These are phyloP conservation scores for Arrhopalites spinosus DNA, from an alignment of 2,888 invertebrate species.

Conservation along the genomic window DNA sequence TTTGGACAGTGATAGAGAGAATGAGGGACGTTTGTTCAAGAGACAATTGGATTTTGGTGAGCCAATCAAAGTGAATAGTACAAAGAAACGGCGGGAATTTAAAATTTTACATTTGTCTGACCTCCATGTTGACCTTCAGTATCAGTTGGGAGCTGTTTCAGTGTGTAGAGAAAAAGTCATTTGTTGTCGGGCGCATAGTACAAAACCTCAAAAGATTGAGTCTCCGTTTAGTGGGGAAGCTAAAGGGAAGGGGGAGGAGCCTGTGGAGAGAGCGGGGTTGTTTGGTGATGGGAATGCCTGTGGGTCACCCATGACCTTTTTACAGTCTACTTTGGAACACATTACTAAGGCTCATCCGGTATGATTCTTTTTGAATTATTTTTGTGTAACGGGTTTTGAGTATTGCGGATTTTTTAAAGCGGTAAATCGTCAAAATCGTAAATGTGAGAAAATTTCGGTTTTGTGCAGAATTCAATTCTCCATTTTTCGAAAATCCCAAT, in stretches of 20 bases:
- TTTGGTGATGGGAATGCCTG: slow-evolving; percentile 83
- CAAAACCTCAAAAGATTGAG: slow-evolving; percentile 5
- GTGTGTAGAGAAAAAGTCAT: slow-evolving; percentile 49
- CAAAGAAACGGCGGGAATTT: not conserved
- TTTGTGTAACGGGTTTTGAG: no score
- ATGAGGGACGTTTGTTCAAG: no score
- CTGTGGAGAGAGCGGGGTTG: slow-evolving; percentile 72
- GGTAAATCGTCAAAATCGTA: no score
- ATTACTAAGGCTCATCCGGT: slow-evolving; percentile 63
- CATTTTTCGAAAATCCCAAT: no score
- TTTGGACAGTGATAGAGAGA: no score
- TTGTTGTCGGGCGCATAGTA: slow-evolving; percentile 48
- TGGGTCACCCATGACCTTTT: slow-evolving; percentile 73
- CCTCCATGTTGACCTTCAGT: slow-evolving; percentile 51
- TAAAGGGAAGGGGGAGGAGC: no score
- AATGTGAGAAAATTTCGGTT: no score
- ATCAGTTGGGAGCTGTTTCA: slow-evolving; percentile 43
- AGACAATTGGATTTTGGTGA: no score
- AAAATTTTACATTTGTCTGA: slow-evolving; percentile 55
- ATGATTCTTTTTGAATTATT: not conserved
- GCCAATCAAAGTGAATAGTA: no score
- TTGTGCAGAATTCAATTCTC: no score
- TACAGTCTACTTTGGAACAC: slow-evolving; percentile 70
- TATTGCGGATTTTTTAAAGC: not conserved
- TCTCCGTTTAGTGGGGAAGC: no score